These are phyloP conservation scores for Lamellibrachia luymesi DNA, from an alignment of 1,140 invertebrate genomes.

Conservation along the genomic window DNA sequence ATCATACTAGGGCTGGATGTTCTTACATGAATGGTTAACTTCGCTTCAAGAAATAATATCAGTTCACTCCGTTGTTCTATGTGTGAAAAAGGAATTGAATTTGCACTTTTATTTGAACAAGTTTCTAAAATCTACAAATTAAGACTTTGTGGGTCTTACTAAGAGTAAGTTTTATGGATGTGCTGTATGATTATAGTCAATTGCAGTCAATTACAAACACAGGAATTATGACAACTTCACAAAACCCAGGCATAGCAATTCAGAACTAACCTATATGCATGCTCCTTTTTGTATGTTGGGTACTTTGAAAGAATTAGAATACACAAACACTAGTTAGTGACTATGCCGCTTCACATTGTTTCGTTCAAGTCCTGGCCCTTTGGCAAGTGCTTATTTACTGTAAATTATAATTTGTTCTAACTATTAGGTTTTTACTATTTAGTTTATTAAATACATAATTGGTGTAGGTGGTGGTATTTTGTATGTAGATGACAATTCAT, in stretches of 20 bases:
- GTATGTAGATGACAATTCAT: slow-evolving; percentile 1
- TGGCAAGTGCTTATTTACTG: not conserved
- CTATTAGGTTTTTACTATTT: not conserved
- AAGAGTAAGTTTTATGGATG: not conserved
- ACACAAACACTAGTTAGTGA: not conserved
- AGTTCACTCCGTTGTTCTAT: too few species aligned
- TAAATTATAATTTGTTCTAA: not conserved
- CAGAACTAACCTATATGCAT: too few species aligned
- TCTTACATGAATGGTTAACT: not conserved
- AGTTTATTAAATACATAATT: not conserved
- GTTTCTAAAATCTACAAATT: not conserved
- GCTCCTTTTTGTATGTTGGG: too few species aligned
- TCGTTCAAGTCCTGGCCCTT: not conserved
- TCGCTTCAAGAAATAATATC: not conserved
- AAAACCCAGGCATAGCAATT: too few species aligned
- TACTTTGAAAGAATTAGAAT: not conserved
- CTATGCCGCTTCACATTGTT: not conserved
- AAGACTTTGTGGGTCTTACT: not conserved
- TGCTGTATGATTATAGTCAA: not conserved
- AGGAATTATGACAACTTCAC: not conserved
- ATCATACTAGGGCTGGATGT: not conserved
- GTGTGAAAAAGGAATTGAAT: too few species aligned
- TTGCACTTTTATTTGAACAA: not conserved
- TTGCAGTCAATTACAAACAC: not conserved
- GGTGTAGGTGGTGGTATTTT: not conserved